phyloP scores from a whole-genome alignment of 2,113 vertebrate species.

The Sturnira hondurensis region DNA sequence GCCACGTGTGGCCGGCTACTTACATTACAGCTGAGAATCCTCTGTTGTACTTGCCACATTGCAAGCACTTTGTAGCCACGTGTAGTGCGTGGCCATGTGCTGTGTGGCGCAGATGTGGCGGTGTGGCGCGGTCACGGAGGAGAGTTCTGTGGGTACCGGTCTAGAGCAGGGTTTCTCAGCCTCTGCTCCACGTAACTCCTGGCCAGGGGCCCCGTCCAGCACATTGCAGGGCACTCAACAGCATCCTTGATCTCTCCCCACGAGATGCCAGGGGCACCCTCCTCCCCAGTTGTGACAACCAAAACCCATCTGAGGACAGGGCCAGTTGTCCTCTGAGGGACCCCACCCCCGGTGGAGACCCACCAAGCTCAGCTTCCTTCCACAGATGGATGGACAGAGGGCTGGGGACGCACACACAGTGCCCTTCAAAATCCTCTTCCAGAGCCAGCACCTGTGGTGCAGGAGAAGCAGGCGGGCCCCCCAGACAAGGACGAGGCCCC shows the following conservation, averaged over 20 bases:
- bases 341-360: neutral
- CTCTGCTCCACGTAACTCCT: no score
- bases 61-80: neutral
- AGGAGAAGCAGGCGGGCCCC: conserved; percentile 57
- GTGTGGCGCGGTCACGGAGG: fast-evolving
- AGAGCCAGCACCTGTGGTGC: neutral
- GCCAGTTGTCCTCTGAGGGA: neutral
- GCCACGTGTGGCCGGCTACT: neutral
- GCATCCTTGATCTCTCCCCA: neutral
- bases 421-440: neutral
- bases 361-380: neutral
- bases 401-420: fast-evolving
- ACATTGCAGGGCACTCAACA: neutral
- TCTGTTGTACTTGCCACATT: fast-evolving
- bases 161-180: neutral
- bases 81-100: fast-evolving
- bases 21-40: neutral
- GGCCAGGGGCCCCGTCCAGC: neutral
- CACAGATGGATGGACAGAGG: neutral
- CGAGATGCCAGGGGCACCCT: neutral
- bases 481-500: conserved; percentile 60
- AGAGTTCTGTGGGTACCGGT: neutral
- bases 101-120: fast-evolving
- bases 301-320: neutral
- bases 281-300: neutral